These are phyloP conservation scores for Rosalia funebris DNA, from an alignment of 2,888 invertebrate species.

Conservation along the genomic window DNA sequence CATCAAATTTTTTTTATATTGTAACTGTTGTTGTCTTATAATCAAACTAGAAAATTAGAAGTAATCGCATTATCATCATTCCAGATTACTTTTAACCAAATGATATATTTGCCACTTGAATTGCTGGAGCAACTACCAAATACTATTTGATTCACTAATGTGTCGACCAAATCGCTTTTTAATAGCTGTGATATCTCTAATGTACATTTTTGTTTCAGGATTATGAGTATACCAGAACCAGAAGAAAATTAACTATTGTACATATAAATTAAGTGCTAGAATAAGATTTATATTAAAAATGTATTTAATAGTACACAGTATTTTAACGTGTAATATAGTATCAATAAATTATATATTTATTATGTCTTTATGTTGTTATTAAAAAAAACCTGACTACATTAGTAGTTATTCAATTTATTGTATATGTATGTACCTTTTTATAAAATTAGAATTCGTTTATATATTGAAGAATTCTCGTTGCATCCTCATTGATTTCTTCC, in stretches of 20 bases:
- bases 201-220: conserved; percentile 35
- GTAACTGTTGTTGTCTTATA: too few relatives aligned
- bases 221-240: conserved; percentile 41
- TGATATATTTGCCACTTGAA: too few relatives aligned
- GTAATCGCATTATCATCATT: too few relatives aligned
- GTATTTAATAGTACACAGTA: conserved; percentile 48
- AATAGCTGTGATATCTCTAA: background rate
- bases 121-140: too few relatives aligned
- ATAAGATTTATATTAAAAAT: conserved; percentile 39
- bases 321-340: conserved; percentile 51
- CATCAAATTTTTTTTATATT: too few relatives aligned
- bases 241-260: conserved; percentile 42
- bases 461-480: conserved; percentile 52
- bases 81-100: too few relatives aligned
- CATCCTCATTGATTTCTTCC: conserved; percentile 43
- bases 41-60: too few relatives aligned
- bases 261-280: conserved; percentile 43
- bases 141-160: too few relatives aligned
- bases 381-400: conserved; percentile 19
- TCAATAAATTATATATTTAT: conserved; percentile 44
- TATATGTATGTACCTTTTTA: conserved; percentile 4
- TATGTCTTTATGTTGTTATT: conserved; percentile 27
- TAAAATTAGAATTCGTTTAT: conserved; percentile 55
- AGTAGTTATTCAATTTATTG: too few relatives aligned
- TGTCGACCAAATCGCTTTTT: too few relatives aligned